phyloP scores from a whole-genome alignment of 2,888 invertebrate genomes.

The Euproctis similis region DNA sequence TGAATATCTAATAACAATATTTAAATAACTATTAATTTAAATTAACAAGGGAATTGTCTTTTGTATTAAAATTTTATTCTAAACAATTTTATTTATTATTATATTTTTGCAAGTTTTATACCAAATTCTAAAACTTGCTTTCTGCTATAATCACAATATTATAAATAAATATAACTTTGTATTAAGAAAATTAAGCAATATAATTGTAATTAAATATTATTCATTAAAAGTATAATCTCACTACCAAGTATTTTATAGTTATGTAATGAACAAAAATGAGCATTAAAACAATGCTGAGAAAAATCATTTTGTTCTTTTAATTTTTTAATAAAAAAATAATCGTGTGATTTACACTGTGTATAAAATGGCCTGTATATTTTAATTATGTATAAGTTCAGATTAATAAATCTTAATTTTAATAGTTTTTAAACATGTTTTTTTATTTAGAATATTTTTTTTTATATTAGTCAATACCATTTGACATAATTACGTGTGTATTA shows the following conservation, averaged over 20 bases:
- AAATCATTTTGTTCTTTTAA: slow-evolving; percentile 12
- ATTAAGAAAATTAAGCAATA: slow-evolving; percentile 57
- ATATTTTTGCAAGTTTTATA: slow-evolving; percentile 24
- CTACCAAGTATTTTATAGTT: slow-evolving; percentile 36
- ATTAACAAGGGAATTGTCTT: slow-evolving; percentile 15
- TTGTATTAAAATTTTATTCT: slow-evolving; percentile 5
- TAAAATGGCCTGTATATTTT: slow-evolving; percentile 63
- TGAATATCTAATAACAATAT: slow-evolving; percentile 3
- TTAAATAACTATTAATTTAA: slow-evolving; percentile 5
- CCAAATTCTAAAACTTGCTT: slow-evolving; percentile 24
- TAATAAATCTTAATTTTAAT: slow-evolving; percentile 28
- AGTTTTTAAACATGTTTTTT: slow-evolving; percentile 28
- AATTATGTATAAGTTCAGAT: no score
- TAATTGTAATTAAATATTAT: slow-evolving; percentile 45
- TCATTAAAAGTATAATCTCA: slow-evolving; percentile 33
- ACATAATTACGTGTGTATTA: slow-evolving; percentile 38
- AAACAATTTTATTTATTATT: slow-evolving; percentile 4
- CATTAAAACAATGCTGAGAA: slow-evolving; percentile 12
- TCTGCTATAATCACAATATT: slow-evolving; percentile 31
- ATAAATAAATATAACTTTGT: slow-evolving; percentile 30
- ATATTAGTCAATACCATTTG: slow-evolving; percentile 38
- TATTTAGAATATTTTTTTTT: slow-evolving; percentile 21
- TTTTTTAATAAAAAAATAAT: no score
- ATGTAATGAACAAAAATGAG: slow-evolving; percentile 13
- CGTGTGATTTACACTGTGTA: slow-evolving; percentile 47